Percentiles rank a stretch among this genome's conserved stretches.
phyloP scores from a whole-genome alignment of 2,888 invertebrate genomes.

The Epinotia ramella region DNA sequence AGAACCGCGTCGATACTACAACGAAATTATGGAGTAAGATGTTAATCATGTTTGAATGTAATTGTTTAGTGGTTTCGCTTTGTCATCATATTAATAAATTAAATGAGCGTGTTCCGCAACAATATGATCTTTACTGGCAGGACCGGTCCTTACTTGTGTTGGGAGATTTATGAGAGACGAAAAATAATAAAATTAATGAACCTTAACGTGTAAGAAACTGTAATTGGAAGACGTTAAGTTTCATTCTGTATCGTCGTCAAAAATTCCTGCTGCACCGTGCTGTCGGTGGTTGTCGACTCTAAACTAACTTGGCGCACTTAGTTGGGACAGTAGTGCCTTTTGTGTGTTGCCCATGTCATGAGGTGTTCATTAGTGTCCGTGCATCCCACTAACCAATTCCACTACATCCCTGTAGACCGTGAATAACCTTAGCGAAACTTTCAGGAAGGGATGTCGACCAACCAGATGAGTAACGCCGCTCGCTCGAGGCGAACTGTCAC shows the following conservation, averaged over 20 bases:
- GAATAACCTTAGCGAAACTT: conserved; percentile 56
- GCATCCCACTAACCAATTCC: background rate
- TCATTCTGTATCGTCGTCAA: no score
- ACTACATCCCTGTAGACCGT: conserved; percentile 1
- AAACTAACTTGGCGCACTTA: conserved; percentile 7
- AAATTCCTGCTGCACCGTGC: background rate
- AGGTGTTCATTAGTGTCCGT: background rate
- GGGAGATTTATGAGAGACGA: no score
- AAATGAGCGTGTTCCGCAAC: background rate
- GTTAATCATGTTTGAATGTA: no score
- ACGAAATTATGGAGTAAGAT: no score
- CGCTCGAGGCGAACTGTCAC: conserved; percentile 43
- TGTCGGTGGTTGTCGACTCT: background rate
- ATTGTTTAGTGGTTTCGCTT: background rate
- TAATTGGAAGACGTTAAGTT: no score
- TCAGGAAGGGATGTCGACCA: conserved; percentile 79
- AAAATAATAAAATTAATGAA: no score
- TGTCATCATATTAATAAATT: background rate
- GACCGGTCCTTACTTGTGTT: no score
- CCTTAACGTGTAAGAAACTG: no score
- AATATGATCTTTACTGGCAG: background rate
- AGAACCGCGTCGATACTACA: no score
- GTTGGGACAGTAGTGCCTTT: conserved; percentile 9
- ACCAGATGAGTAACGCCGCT: conserved; percentile 65
- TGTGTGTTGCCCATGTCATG: conserved; percentile 18